A percentile compares a stretch with the other conserved stretches of the same genome.
Evolutionary conservation across 2,113 vertebrate genomes (phyloP).

Genomic region (Phodopus roborovskii): DNA sequence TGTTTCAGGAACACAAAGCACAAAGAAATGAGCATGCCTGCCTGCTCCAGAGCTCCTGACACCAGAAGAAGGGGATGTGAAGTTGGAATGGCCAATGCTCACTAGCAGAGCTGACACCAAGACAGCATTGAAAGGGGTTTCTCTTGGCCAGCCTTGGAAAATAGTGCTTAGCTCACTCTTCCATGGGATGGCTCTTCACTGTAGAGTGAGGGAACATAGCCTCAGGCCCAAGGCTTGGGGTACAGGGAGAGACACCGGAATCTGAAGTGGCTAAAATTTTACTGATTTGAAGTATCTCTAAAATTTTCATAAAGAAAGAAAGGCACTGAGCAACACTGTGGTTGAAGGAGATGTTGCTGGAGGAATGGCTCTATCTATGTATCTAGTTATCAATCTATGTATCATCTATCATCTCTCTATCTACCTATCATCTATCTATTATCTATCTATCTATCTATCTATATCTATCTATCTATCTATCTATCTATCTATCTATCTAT

Average conservation of each 20-base stretch:
- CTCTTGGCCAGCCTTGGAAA: background rate
- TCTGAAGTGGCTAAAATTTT: background rate
- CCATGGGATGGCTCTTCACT: background rate
- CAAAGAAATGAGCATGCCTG: background rate
- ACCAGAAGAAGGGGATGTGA: fast-evolving
- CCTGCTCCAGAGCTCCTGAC: fast-evolving
- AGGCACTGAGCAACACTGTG: background rate
- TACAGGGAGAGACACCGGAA: background rate
- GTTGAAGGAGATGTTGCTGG: background rate
- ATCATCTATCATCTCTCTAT: background rate
- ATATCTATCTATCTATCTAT: background rate
- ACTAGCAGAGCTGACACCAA: background rate
- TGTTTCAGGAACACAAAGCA: constrained; percentile 78
- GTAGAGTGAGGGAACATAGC: background rate
- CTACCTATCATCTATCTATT: no score
- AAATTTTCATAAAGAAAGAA: background rate
- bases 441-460: background rate
- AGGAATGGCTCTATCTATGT: background rate
- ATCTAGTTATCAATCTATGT: no score
- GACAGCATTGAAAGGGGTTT: background rate
- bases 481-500: background rate
- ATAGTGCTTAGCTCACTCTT: background rate
- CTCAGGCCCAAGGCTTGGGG: background rate
- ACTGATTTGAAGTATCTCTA: background rate
- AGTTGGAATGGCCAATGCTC: background rate